Evolutionary conservation across 2,888 invertebrate species (phyloP), one percentile per base, ranked within the genome.

Genomic region (Nomada goodeniana): DNA sequence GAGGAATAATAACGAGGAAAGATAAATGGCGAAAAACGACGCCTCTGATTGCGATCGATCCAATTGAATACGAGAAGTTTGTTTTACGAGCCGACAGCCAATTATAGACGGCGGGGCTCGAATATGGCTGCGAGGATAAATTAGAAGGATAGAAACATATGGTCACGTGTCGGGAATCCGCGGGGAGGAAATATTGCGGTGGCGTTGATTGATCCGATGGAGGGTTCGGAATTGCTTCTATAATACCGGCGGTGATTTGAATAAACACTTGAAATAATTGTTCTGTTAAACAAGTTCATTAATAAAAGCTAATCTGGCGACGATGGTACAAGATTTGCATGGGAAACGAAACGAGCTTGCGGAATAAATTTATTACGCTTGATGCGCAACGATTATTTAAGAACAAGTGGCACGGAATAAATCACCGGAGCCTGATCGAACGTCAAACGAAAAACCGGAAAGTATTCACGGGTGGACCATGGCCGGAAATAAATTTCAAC

Each of bases 191-290:
- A 69, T 75, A 76, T 63, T 29, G 29, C 13, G 18, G 59, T 44
- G 70, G 53, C 47, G 69, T 47, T 69, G 70, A 70, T 69, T 13
- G 76, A 53, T 29, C 53, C 53, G n/a, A 52, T 10, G 44, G 60
- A 20, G 76, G 75, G 55, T 52, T 52, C 20, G 10, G n/a, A 63
- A 72, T 72, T 72, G 73, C 73, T 72, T 55, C 44, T 60, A 15
- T 47, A 47, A 47, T 47, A 59, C 20, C 23, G 26, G 29, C 26
- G 44, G 2, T 52, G 55, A 76, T 55, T 72, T 47, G 47, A 70
- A 29, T 59, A 20, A 5, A 15, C 23, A 1, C n/a, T 10, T 15
- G 29, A 3, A 44, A 13, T 23, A 57, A 69, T 57, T 26, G 57
- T 44, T 42, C 55, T 18, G 23, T 69, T 44, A 26, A 44, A 57